phyloP scores from a whole-genome alignment of 2,113 vertebrate species.

The Spea multiplicata region DNA sequence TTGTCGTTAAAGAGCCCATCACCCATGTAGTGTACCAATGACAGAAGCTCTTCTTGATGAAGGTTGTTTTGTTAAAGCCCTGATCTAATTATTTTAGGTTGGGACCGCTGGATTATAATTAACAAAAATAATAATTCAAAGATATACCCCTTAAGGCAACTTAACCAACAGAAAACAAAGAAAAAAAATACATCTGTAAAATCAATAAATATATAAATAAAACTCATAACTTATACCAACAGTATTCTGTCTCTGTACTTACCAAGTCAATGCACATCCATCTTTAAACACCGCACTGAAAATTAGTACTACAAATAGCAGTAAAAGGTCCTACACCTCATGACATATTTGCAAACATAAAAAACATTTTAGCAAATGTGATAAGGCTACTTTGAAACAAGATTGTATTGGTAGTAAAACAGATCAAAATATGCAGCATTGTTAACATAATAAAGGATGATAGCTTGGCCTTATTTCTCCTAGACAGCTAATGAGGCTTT shows the following conservation, averaged over 20 bases:
- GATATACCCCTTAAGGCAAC: background rate
- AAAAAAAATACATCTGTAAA: no score
- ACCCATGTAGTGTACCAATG: conserved; percentile 82
- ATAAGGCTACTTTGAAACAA: background rate
- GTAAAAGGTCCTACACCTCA: conserved; percentile 70
- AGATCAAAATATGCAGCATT: no score
- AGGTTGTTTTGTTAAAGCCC: conserved; percentile 63
- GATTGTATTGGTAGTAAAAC: no score
- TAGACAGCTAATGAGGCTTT: no score
- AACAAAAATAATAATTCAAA: background rate
- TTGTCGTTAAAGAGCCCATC: conserved; percentile 29
- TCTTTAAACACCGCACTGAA: conserved; percentile 71
- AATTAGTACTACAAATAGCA: conserved; percentile 71
- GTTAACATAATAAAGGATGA: no score
- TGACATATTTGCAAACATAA: conserved; percentile 65
- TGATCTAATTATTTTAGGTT: conserved; percentile 38
- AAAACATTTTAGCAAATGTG: conserved; percentile 50
- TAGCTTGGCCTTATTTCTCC: no score
- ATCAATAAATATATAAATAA: conserved; percentile 53
- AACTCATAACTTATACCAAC: conserved; percentile 54
- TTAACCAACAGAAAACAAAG: background rate
- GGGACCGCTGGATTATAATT: conserved; percentile 4
- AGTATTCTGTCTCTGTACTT: conserved; percentile 67
- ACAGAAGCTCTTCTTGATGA: conserved; percentile 91
- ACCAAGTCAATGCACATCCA: conserved; percentile 71